phyloP scores from a whole-genome alignment of 2,797 vertebrate genomes.

The Tokudaia muenninki region DNA sequence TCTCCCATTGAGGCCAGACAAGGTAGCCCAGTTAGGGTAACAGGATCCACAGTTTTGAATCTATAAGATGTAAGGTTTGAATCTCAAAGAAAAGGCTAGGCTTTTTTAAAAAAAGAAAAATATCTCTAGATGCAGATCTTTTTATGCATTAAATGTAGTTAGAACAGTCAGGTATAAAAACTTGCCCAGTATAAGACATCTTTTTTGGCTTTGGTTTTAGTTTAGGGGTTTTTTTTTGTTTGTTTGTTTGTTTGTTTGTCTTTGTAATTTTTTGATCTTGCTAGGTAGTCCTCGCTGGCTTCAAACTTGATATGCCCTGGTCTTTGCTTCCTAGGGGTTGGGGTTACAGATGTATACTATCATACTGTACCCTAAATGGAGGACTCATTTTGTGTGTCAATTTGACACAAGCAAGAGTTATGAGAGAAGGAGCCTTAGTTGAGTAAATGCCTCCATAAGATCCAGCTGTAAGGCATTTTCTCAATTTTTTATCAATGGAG shows the following conservation, averaged over 20 bases:
- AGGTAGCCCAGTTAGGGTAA: no score
- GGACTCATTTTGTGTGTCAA: not conserved
- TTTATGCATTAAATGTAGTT: conserved; percentile 2
- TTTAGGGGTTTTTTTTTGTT: not conserved
- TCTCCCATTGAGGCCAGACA: no score
- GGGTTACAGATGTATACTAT: not conserved
- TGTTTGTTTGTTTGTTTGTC: no score
- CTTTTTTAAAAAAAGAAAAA: not conserved
- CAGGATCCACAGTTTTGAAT: not conserved
- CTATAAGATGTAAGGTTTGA: conserved; percentile 48
- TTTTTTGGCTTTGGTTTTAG: not conserved
- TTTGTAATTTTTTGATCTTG: no score
- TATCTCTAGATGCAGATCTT: conserved; percentile 38
- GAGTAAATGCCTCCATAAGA: not conserved
- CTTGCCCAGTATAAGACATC: not conserved
- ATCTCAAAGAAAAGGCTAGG: conserved; percentile 32
- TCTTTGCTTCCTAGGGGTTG: not conserved
- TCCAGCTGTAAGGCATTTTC: not conserved
- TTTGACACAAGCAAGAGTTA: not conserved
- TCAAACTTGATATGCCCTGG: not conserved
- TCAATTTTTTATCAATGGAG: not conserved
- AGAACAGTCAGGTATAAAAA: conserved; percentile 36
- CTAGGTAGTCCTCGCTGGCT: not conserved
- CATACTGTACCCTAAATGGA: not conserved
- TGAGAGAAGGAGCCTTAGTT: not conserved